phyloP scores from a whole-genome alignment of 35 echinoderm and acorn worm genomes.

The Hemicentrotus pulcherrimus region DNA sequence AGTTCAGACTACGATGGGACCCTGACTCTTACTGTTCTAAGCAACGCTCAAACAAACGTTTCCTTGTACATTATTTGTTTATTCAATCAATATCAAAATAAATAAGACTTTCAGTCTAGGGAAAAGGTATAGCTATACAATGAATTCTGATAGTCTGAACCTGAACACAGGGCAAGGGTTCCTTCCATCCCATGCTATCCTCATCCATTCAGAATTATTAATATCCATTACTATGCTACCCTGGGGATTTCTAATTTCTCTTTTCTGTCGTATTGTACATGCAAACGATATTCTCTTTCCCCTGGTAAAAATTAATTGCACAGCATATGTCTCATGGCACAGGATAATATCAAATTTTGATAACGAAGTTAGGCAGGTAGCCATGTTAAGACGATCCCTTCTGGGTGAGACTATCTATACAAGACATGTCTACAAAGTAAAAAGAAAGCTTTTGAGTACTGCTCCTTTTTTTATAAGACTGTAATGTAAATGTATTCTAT shows the following conservation, averaged over 20 bases:
- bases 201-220: neutral
- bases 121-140: no score
- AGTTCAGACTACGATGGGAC: no score
- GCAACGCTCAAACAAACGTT: no score
- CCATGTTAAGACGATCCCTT: neutral
- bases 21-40: no score
- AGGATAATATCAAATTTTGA: constrained; percentile 5
- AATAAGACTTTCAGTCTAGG: no score
- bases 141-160: no score
- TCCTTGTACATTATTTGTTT: no score
- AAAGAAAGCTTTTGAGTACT: neutral
- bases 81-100: no score
- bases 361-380: neutral
- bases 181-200: neutral
- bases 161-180: neutral
- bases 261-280: neutral
- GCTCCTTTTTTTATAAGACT: neutral
- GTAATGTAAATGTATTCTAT: neutral
- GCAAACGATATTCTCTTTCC: neutral
- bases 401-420: neutral
- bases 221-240: neutral
- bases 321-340: neutral
- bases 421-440: neutral
- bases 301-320: neutral
- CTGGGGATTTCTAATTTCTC: neutral